phyloP scores from a whole-genome alignment of 2,888 invertebrate genomes.

The Heliothis peltigera region DNA sequence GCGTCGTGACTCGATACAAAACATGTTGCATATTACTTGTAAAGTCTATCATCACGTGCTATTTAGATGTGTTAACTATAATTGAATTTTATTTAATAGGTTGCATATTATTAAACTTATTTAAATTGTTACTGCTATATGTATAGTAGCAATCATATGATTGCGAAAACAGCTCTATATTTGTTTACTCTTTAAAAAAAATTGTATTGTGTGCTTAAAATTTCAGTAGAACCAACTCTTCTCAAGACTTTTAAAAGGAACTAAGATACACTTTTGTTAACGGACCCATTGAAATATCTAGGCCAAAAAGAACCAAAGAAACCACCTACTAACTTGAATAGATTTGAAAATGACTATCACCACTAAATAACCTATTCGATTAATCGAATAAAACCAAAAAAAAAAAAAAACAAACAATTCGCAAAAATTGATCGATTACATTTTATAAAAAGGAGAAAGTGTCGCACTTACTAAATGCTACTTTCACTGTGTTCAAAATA shows the following conservation, averaged over 20 bases:
- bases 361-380: slow-evolving; percentile 6
- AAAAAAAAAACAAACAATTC: slow-evolving; percentile 41
- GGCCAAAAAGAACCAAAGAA: background rate
- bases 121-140: background rate
- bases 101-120: slow-evolving; percentile 1
- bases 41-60: slow-evolving; percentile 6
- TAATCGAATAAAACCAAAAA: slow-evolving; percentile 33
- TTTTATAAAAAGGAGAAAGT: slow-evolving; percentile 75
- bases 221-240: no score
- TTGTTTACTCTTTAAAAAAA: background rate
- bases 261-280: background rate
- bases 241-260: background rate
- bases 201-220: no score
- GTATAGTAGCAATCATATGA: no score
- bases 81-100: slow-evolving; percentile 12
- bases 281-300: background rate
- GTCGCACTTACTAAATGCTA: slow-evolving; percentile 70
- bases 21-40: slow-evolving; percentile 24
- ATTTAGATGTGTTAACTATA: slow-evolving; percentile 17
- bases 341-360: background rate
- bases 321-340: background rate
- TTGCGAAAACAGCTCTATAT: background rate
- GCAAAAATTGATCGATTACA: slow-evolving; percentile 61
- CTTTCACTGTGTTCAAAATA: slow-evolving; percentile 77
- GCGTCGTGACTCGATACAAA: slow-evolving; percentile 47